These are phyloP conservation scores for Notamacropus eugenii DNA, from an alignment of 2,797 vertebrate species.

Conservation along the genomic window DNA sequence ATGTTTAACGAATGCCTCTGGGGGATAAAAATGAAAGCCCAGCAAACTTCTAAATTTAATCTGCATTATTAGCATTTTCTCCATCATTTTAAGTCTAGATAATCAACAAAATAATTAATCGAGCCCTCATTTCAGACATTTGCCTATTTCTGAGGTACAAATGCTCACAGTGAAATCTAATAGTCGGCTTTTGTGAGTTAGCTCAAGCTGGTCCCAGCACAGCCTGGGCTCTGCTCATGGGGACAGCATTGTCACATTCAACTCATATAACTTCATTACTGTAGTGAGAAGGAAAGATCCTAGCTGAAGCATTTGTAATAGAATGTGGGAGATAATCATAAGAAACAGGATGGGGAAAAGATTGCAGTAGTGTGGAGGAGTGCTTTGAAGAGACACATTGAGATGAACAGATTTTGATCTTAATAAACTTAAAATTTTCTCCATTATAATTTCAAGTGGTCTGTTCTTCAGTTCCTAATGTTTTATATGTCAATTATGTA, in stretches of 20 bases:
- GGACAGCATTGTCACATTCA: not conserved
- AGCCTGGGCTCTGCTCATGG: not conserved
- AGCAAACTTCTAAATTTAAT: not conserved
- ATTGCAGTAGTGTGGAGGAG: not conserved
- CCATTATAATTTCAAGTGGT: constrained; percentile 48
- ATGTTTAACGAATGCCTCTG: not conserved
- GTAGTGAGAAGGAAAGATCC: not conserved
- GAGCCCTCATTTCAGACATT: not conserved
- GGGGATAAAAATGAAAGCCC: not conserved
- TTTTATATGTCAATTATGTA: constrained; percentile 45
- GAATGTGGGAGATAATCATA: not conserved
- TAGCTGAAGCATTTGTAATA: not conserved
- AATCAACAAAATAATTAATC: not conserved
- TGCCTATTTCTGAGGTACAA: not conserved
- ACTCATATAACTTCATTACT: not conserved
- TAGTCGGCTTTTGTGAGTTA: not conserved
- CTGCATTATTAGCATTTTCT: not conserved
- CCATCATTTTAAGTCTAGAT: not conserved
- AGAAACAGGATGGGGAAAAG: not conserved
- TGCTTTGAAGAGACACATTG: constrained; percentile 22
- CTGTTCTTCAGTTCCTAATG: constrained; percentile 52
- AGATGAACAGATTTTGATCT: constrained; percentile 58
- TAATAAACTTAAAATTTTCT: constrained; percentile 27
- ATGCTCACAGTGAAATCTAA: not conserved
- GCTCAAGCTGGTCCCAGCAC: not conserved